Conservation (phyloP, 2,113 vertebrate genomes). For the Eretmochelys imbricata region DNA sequence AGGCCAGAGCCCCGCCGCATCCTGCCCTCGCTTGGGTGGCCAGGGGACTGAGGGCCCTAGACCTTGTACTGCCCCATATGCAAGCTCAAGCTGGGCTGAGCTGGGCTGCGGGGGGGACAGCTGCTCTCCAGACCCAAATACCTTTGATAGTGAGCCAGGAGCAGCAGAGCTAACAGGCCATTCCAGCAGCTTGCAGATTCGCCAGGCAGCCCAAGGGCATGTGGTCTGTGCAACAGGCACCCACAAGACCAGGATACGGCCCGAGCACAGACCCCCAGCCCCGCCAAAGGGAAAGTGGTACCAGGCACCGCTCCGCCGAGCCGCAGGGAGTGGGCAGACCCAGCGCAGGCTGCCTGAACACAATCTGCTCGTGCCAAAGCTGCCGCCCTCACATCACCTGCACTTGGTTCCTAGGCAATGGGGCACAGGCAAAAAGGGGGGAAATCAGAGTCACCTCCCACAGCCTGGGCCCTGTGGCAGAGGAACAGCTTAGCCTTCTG, state of each 20-base stretch:
- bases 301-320: not conserved
- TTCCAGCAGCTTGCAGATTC: too few species aligned
- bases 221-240: not conserved
- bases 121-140: too few species aligned
- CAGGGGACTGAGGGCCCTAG: too few species aligned
- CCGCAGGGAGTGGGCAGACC: not conserved
- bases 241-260: not conserved
- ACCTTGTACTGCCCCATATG: too few species aligned
- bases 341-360: not conserved
- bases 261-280: not conserved
- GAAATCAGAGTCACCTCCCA: not conserved
- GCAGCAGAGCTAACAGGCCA: too few species aligned
- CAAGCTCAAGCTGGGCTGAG: not conserved
- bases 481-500: not conserved
- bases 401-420: not conserved
- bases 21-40: too few species aligned
- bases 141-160: too few species aligned
- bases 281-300: not conserved
- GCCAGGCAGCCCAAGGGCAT: too few species aligned
- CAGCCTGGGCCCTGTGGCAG: not conserved
- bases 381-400: not conserved
- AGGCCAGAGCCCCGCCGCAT: too few species aligned
- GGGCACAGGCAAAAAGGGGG: not conserved
- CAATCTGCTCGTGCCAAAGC: not conserved
- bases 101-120: not conserved